Conservation (phyloP, 1,140 invertebrate genomes). For the Cataglyphis hispanica region DNA sequence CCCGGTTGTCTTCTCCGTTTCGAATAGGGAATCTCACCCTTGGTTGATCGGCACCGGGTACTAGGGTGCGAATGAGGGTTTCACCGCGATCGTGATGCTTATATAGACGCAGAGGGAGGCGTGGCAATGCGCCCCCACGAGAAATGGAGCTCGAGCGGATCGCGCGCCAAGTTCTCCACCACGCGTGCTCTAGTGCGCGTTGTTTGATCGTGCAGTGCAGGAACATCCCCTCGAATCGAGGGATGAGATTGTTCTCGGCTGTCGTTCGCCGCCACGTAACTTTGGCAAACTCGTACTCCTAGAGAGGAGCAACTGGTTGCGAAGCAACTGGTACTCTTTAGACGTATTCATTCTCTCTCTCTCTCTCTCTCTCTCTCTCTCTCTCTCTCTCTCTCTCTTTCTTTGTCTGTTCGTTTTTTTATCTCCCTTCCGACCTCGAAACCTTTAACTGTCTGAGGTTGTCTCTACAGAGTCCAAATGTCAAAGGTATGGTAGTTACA, state of each 20-base stretch:
- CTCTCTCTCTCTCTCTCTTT: constrained; percentile 16
- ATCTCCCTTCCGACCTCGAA: neutral
- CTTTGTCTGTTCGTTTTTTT: neutral
- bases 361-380: neutral
- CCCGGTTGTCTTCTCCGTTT: constrained; percentile 19
- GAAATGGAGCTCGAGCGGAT: constrained; percentile 60
- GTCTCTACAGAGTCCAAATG: neutral
- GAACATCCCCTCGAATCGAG: neutral
- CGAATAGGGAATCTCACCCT: constrained; percentile 39
- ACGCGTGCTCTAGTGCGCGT: constrained; percentile 39
- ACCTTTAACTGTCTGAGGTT: neutral
- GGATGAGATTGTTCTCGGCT: constrained; percentile 3
- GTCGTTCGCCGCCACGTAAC: neutral
- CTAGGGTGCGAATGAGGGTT: constrained; percentile 78
- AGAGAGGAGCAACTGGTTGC: constrained; percentile 78
- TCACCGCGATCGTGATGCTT: constrained; percentile 71
- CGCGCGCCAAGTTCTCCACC: constrained; percentile 50
- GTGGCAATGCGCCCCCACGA: constrained; percentile 76
- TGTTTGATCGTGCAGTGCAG: constrained; percentile 12
- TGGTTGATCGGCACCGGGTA: constrained; percentile 42
- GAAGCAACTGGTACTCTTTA: constrained; percentile 77
- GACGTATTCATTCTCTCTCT: constrained; percentile 1
- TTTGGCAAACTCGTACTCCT: neutral
- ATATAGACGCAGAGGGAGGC: constrained; percentile 81
- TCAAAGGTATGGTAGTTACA: neutral